Percentiles rank a stretch among this genome's conserved stretches.
These are phyloP conservation scores for Alitta virens DNA, from an alignment of 2,888 invertebrate genomes.

Conservation along the genomic window DNA sequence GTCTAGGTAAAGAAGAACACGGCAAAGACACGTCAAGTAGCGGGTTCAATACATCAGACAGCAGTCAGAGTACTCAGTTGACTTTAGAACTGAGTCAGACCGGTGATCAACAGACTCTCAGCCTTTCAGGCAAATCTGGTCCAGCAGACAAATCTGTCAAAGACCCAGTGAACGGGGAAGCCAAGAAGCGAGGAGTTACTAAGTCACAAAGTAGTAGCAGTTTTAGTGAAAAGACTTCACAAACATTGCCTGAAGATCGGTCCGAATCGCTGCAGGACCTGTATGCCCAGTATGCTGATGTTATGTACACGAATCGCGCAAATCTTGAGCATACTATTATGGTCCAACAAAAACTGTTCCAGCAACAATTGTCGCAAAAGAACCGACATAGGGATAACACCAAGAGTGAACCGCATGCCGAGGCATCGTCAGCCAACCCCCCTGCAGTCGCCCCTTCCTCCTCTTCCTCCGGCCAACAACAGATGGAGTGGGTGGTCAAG, in stretches of 20 bases:
- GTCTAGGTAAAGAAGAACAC: slow-evolving; percentile 31
- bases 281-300: slow-evolving; percentile 60
- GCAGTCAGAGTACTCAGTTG: slow-evolving; percentile 66
- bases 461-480: background rate
- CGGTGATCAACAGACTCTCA: slow-evolving; percentile 40
- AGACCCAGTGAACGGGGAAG: slow-evolving; percentile 5
- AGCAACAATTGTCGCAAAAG: slow-evolving; percentile 44
- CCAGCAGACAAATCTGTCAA: slow-evolving; percentile 35
- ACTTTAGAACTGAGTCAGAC: slow-evolving; percentile 50
- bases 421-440: background rate
- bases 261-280: slow-evolving; percentile 40
- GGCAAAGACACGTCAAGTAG: slow-evolving; percentile 63
- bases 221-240: slow-evolving; percentile 21
- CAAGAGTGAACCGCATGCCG: background rate
- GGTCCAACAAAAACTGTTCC: slow-evolving; percentile 65
- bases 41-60: slow-evolving; percentile 73
- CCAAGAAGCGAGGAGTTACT: slow-evolving; percentile 6
- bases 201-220: slow-evolving; percentile 21
- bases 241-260: slow-evolving; percentile 19
- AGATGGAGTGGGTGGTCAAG: slow-evolving; percentile 72
- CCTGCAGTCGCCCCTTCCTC: background rate
- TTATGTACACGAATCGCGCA: slow-evolving; percentile 71
- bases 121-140: slow-evolving; percentile 37
- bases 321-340: slow-evolving; percentile 70
- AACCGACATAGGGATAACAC: background rate